A percentile compares a stretch with the other conserved stretches of the same genome.
Conservation (phyloP, 2,113 vertebrate genomes). For the Pseudorasbora parva region DNA sequence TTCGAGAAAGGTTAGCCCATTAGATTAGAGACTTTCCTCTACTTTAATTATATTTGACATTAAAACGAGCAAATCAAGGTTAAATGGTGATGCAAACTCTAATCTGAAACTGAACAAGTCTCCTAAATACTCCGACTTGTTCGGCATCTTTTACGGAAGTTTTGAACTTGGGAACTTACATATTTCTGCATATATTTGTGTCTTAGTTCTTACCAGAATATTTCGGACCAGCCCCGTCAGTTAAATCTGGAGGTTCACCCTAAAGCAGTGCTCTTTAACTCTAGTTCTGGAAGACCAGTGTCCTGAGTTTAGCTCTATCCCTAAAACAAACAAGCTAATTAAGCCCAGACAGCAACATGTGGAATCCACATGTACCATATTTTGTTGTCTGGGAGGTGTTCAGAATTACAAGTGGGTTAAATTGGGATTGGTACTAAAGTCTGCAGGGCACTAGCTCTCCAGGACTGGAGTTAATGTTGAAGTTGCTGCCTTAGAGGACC, state of each 20-base stretch:
- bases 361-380: too few relatives aligned
- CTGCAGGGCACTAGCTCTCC: background rate
- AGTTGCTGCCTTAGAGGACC: background rate
- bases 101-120: slow-evolving; percentile 39
- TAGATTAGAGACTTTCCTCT: slow-evolving; percentile 34
- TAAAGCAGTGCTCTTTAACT: background rate
- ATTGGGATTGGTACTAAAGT: background rate
- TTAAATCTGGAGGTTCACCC: background rate
- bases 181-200: background rate
- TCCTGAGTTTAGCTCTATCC: background rate
- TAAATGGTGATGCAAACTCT: slow-evolving; percentile 39
- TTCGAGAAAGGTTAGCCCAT: slow-evolving; percentile 61
- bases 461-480: background rate
- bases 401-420: background rate
- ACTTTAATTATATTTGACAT: slow-evolving; percentile 48
- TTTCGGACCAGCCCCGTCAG: background rate
- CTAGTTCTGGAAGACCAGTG: background rate
- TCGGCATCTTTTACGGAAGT: background rate
- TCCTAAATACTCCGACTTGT: background rate
- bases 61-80: slow-evolving; percentile 47
- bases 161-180: background rate
- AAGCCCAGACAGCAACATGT: background rate
- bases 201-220: background rate
- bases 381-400: background rate
- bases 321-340: background rate